Evolutionary conservation across 1,140 invertebrate species (phyloP), one percentile per base, ranked within the genome.

Genomic region (Marisa cornuarietis): DNA sequence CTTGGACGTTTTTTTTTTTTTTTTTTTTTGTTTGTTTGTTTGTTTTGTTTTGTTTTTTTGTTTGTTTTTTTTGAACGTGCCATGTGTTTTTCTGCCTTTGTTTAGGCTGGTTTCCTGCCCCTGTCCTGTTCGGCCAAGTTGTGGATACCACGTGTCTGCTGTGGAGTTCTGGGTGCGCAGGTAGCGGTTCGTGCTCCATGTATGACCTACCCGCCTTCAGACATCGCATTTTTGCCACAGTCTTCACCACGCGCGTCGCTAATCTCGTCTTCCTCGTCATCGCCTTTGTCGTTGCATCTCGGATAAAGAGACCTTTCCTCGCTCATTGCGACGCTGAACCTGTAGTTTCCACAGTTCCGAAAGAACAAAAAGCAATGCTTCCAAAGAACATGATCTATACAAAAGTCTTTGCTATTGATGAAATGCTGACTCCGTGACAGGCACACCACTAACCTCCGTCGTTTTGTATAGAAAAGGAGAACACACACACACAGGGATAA

Each of bases 21-120:
- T n/a, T n/a, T n/a, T n/a, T n/a, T n/a, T n/a, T n/a, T n/a, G n/a
- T n/a, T n/a, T n/a, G n/a, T n/a, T n/a, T n/a, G n/a, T n/a, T n/a
- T n/a, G n/a, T n/a, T n/a, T n/a, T n/a, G n/a, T n/a, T n/a, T n/a
- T n/a, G n/a, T n/a, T n/a, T n/a, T n/a, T n/a, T n/a, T n/a, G n/a
- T n/a, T n/a, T n/a, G n/a, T n/a, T n/a, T n/a, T n/a, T n/a, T n/a
- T n/a, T n/a, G n/a, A n/a, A n/a, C n/a, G n/a, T n/a, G n/a, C 20
- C 7, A 61, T 11, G 24, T n/a, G n/a, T 24, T 3, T 52, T 16
- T 52, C 51, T 78, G 20, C 6, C 26, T 58, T 26, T 78, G 69
- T 62, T 66, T 69, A 86, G 85, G 83, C 61, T 85, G 83, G 82
- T 83, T 87, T n/a, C 82, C 82, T n/a, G 86, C 84, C 20, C 86